These are phyloP conservation scores for Drosophila anceps DNA, from an alignment of 2,888 invertebrate genomes.

Conservation along the genomic window DNA sequence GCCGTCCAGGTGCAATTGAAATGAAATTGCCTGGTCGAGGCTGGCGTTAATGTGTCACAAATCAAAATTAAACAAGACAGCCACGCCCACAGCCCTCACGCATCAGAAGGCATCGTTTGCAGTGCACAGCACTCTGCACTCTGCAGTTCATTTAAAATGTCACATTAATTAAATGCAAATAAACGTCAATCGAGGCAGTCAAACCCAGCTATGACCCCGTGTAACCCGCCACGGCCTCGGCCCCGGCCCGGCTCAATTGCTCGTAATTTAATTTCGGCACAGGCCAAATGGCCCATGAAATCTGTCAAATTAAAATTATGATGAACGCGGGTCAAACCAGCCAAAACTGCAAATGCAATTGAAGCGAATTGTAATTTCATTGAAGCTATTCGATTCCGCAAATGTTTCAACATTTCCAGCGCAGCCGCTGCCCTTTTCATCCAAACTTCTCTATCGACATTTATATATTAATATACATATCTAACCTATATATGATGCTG, in stretches of 20 bases:
- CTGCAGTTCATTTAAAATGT: conserved; percentile 73
- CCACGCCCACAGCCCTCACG: conserved; percentile 31
- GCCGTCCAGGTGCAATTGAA: conserved; percentile 63
- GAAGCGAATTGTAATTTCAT: conserved; percentile 14
- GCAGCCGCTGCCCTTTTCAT: not conserved
- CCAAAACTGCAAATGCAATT: conserved; percentile 34
- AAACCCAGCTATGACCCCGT: not conserved
- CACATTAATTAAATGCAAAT: conserved; percentile 79
- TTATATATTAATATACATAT: not conserved
- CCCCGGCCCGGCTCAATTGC: conserved; percentile 1
- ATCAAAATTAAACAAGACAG: conserved; percentile 75
- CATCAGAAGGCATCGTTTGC: conserved; percentile 17
- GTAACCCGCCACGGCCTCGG: not conserved
- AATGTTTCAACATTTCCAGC: not conserved
- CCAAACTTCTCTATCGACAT: not conserved
- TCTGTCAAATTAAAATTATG: conserved; percentile 63
- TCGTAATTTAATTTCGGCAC: conserved; percentile 49
- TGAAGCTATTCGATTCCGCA: conserved; percentile 6
- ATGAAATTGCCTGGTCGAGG: conserved; percentile 59
- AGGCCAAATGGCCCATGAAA: conserved; percentile 58
- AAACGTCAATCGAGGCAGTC: conserved; percentile 59
- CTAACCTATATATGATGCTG: not conserved
- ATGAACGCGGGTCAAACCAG: conserved; percentile 39
- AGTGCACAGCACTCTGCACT: not conserved
- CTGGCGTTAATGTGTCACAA: conserved; percentile 69